phyloP scores from a whole-genome alignment of 2,113 vertebrate genomes.

The Pelusios castaneus region DNA sequence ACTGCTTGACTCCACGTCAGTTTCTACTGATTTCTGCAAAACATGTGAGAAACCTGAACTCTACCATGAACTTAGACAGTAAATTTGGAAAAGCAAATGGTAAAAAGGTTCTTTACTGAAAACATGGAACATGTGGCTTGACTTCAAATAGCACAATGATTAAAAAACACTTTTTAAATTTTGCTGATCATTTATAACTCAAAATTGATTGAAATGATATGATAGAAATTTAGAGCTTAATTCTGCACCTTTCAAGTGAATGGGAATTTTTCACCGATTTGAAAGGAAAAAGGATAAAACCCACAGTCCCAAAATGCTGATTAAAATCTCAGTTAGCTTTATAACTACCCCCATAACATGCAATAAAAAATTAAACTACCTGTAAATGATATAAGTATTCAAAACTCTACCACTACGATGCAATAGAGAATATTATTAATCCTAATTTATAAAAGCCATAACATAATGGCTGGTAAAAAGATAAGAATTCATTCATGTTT shows the following conservation, averaged over 20 bases:
- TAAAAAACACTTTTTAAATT: neutral
- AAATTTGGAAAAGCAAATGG: neutral
- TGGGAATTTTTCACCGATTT: neutral
- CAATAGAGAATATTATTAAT: neutral
- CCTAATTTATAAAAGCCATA: neutral
- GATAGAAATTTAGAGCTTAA: neutral
- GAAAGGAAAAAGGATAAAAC: neutral
- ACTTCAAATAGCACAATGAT: slow-evolving; percentile 20
- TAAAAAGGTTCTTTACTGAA: slow-evolving; percentile 29
- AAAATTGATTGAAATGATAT: neutral
- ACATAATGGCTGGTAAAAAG: neutral
- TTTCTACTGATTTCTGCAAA: slow-evolving; percentile 24
- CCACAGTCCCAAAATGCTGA: neutral
- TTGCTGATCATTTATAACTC: neutral
- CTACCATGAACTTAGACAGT: neutral
- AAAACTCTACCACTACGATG: neutral
- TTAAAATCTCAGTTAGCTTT: neutral
- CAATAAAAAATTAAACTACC: neutral
- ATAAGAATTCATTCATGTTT: neutral
- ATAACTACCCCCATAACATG: neutral
- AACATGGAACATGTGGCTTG: neutral
- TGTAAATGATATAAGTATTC: neutral
- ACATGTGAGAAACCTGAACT: slow-evolving; percentile 1
- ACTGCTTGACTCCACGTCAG: neutral
- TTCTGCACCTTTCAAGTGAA: neutral